Base-by-base conservation (phyloP, 1,140 invertebrate genomes). In the Antheraea mylitta region DNA sequence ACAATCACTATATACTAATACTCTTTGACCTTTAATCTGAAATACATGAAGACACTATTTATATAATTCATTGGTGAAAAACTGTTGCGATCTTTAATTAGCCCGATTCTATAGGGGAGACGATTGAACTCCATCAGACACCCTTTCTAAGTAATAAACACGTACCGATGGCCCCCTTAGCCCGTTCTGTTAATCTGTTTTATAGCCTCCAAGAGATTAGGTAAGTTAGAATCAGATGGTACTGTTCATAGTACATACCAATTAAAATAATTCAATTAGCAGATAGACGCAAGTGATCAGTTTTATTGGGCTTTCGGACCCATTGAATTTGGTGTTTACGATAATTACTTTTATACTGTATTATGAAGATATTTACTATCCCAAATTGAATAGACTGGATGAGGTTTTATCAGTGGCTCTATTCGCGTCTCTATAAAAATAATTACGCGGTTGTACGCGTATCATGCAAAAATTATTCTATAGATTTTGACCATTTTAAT, bases 171-270 rank as follows among this genome's bases (percentile, higher is more conserved):
- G 73, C 71, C 73, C n/a, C 67, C 30, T 53, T 68, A 66, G 72
- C 63, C 77, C 79, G 74, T 81, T 77, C 77, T 76, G 79, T 81
- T 79, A 81, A 81, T 81, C 79, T 81, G 77, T 76, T 75, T 79
- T 76, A 81, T 77, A 79, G 72, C 79, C 79, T 70, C 77, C 79
- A 72, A 79, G 73, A 76, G 79, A 81, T 81, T 79, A 77, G 63
- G 64, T 68, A 48, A 65, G 66, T 72, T n/a, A 16, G 66, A 71
- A 72, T 37, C 61, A 37, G 19, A 63, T 37, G 59, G 59, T 18
- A 61, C 11, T 11, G 59, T 18, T 30, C 59, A 66, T 58, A 61
- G 65, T 0, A 42, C 38, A 42, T 67, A 64, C 77, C 77, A 81
- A 81, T 79, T 81, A 81, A 81, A 80, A 77, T 73, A 42, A 74